Evolutionary conservation across 92 coral and sea anemone genomes (phyloP), one percentile per base, ranked within the genome.

Genomic region (Porites cylindrica): DNA sequence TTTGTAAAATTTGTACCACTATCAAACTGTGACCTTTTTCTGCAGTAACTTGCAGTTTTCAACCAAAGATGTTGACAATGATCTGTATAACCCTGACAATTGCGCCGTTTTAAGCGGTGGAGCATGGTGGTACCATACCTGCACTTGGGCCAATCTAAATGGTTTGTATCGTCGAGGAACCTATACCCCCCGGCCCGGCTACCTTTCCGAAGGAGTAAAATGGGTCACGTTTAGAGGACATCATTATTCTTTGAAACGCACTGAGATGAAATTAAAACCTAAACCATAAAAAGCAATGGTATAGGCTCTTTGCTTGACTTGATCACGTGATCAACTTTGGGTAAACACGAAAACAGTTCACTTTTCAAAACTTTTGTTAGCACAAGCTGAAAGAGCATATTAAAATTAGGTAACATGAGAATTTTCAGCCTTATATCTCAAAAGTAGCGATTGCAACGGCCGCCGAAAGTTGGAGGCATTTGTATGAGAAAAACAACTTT

Each of bases 201-300:
- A 68, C 12, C 18, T 1, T 5, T 0, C 4, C 38, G 72, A 68
- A 13, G 72, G 72, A 16, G 51, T 68, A 2, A 68, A 29, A 26
- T 68, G 72, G 72, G 72, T 23, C 51, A 5, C 7, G 16, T 23
- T 23, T 68, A 23, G 51, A 10, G 72, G 72, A 14, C 32, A 23
- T 1, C 10, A 21, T 10, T 24, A 68, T 68, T 68, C 72, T 1
- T 13, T 68, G 50, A 68, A 68, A 23, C 50, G 72, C 47, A 68
- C 72, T 68, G 72, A 68, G 72, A 21, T 68, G 72, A 68, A 68
- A 68, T 23, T 68, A 26, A 68, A 7, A 29, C 14, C 43, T 18
- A 69, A 32, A 24, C 16, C 73, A 12, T 54, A 54, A 54, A 32
- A 24, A 0, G 26, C 26, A 24, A 24, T 24, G 26, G 26, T 24